Evolutionary conservation across 2,888 invertebrate genomes (phyloP), one percentile per base, ranked within the genome.

Genomic region (Scaptomyza tumidula): DNA sequence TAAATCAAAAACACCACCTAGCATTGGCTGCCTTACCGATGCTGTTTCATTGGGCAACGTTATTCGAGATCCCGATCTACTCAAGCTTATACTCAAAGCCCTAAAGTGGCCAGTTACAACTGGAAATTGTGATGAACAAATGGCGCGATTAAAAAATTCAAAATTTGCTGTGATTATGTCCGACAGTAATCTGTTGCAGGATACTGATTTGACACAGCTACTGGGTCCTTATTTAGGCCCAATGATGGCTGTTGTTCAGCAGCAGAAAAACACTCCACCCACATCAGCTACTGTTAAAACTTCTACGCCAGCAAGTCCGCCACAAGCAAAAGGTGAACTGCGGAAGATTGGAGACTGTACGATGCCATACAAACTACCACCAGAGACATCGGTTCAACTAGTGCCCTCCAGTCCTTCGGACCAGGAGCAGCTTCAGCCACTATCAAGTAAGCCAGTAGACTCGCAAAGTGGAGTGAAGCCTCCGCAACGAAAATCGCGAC

Each of bases 381-480:
- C 92, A 14, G 92, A 91, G 68, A 91, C 92, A 5, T 92, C 92
- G 0, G 91, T 92, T 0, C 91, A 92, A 56, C 76, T 92, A 55
- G 90, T 92, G 13, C 91, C 90, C 1, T 90, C 91, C 5, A 89
- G 89, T 58, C 85, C 88, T 0, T 86, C 90, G 16, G 90, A 90
- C 16, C 56, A 56, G 5, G 75, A 78, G 10, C 45, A 61, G 0
- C 56, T 60, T 5, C 65, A 61, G 7, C 48, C 33, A 10, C 31
- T 64, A 6, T 37, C 27, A 3, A 55, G 7, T 39, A 68, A 59
- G 19, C 1, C 24, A 13, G 6, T 52, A 5, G 29, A 46, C 13
- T 7, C 61, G 33, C 33, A 33, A 33, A 33, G 33, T 33, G 9
- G 3, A 0, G 54, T 39, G 10, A 88, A 71, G 24, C 63, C 61